Evolutionary conservation across 2,888 invertebrate genomes (phyloP), one percentile per base, ranked within the genome.

Genomic region (Mythimna ferrago): DNA sequence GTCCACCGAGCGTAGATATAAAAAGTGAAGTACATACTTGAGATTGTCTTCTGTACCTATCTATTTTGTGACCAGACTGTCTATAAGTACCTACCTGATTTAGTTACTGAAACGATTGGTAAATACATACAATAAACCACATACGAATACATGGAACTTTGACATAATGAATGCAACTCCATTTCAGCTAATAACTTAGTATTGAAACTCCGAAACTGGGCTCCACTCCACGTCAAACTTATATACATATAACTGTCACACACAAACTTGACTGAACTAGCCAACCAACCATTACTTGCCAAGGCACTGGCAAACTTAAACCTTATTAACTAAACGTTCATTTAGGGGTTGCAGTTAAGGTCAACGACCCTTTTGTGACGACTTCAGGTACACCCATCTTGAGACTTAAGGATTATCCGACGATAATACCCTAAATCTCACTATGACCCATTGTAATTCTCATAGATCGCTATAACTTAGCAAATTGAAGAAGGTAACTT

Each of bases 401-500:
- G 32, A 64, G 57, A 69, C 57, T 71, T 26, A 56, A 66, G 67
- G 77, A 81, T 83, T 82, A 80, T 76, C 77, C 38, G 57, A 73
- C 69, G 71, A 67, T 82, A 80, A 82, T 78, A 66, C 62, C 38
- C 69, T 63, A 60, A 73, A 75, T 63, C 67, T 83, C 63, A 75
- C 81, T 72, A 69, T 76, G 71, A 66, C 74, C 80, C 72, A 78
- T 84, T 82, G 71, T 78, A 86, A 76, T 83, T 80, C 82, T 57
- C 77, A 78, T 79, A 80, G 77, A 83, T 78, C 66, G 77, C 75
- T 66, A 71, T 80, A 84, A 88, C 73, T 87, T 84, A 66, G 54
- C 57, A 57, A 85, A 70, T 86, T 86, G 84, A 68, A 88, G 81
- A 63, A 65, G 69, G 82, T 83, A 88, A 91, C 88, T 91, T 88